Base-by-base conservation (phyloP, 2,113 vertebrate species). In the Xyliphius kryptos region DNA sequence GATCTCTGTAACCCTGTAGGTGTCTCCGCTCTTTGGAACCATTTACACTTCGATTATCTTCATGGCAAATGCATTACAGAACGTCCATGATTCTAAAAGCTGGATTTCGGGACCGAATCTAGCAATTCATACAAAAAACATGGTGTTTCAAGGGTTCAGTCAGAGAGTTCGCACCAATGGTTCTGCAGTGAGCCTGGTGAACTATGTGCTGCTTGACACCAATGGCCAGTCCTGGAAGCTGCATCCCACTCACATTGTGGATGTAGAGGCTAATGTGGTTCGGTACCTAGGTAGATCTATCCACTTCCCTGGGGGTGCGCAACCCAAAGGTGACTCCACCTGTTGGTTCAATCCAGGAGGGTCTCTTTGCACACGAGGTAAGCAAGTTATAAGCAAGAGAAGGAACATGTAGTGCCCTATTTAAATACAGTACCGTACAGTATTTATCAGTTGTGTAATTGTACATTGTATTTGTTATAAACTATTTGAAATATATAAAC, bases 11-110 rank as follows among this genome's bases (percentile, higher is more conserved):
- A 1, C 16, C 36, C 6, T n/a, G 0, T 70, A 91, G 89, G 83
- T 87, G 22, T 87, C 89, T 49, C 90, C 90, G 0, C 82, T 91
- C 41, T 91, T 91, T 5, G 83, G 85, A 46, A 91, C 89, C 73
- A 87, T 91, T 74, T 91, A 89, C 17, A 88, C 86, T 9, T 80
- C 89, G 0, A 75, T 91, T 67, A 68, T 70, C 67, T 68, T 88
- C 69, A 62, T 91, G 74, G 88, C 82, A 3, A 52, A 47, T 1
- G 82, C 77, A 0, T 70, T 84, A 56, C 82, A 83, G 54, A 66
- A 61, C 0, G 1, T 81, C 0, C 72, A 71, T 0, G 62, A 22
- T 0, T 7, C 56, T 0, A 81, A 81, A 0, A 66, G 71, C 2
- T 80, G 83, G 86, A 79, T 87, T 17, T 83, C 81, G 0, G 86